Conservation (phyloP, 2,797 vertebrate species). For the Microcaecilia unicolor region DNA sequence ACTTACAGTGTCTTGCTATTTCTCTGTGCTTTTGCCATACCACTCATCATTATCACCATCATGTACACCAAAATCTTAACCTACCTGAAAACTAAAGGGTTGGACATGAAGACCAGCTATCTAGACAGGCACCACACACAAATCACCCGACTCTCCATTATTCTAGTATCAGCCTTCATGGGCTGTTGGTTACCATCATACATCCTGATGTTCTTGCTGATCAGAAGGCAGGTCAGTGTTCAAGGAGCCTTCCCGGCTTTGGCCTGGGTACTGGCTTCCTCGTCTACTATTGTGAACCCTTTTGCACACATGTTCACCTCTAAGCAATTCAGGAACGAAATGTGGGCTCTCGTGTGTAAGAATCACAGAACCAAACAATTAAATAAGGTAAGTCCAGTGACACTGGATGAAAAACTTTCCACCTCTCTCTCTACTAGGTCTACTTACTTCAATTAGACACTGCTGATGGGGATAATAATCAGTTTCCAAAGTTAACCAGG, state of each 20-base stretch:
- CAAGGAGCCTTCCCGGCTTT: constrained; percentile 29
- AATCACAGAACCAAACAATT: constrained; percentile 7
- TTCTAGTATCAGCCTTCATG: constrained; percentile 60
- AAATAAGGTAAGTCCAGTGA: constrained; percentile 45
- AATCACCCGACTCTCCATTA: constrained; percentile 59
- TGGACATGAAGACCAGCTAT: constrained; percentile 34
- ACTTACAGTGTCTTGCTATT: constrained; percentile 59
- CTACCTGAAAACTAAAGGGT: constrained; percentile 40
- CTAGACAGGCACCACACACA: constrained; percentile 62
- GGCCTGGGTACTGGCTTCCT: constrained; percentile 52
- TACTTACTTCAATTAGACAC: too few relatives aligned
- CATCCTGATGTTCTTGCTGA: constrained; percentile 38
- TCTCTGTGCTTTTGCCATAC: constrained; percentile 51
- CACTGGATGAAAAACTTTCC: background rate
- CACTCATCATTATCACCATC: constrained; percentile 50
- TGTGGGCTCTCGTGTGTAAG: constrained; percentile 14
- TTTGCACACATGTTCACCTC: constrained; percentile 60
- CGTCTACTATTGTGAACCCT: constrained; percentile 57
- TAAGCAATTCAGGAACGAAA: constrained; percentile 53
- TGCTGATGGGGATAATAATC: too few relatives aligned
- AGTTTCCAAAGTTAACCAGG: too few relatives aligned
- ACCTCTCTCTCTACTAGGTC: too few relatives aligned
- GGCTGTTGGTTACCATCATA: constrained; percentile 67
- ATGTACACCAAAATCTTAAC: constrained; percentile 62
- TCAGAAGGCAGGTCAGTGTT: constrained; percentile 13